Conservation (phyloP, 2,113 vertebrate species). For the Miniopterus natalensis region DNA sequence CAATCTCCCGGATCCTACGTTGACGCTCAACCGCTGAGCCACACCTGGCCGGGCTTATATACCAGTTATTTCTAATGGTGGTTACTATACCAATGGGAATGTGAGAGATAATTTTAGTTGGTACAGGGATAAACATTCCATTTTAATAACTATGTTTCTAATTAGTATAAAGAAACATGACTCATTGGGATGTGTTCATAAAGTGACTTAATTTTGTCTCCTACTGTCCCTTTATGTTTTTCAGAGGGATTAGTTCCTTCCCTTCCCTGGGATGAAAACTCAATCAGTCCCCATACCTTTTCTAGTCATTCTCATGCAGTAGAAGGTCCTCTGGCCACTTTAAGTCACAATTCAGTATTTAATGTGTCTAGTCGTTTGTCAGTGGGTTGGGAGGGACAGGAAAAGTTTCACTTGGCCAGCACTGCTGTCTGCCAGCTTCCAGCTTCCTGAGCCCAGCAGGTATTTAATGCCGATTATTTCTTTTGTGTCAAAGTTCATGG, state of each 20-base stretch:
- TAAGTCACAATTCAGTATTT: not conserved
- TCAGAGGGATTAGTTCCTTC: not conserved
- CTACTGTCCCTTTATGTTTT: not conserved
- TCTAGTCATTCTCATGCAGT: not conserved
- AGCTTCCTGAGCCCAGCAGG: not conserved
- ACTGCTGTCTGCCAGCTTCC: not conserved
- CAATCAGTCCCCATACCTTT: not conserved
- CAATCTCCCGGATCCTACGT: no score
- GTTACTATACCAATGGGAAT: not conserved
- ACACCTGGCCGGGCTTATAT: no score
- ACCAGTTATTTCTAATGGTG: not conserved
- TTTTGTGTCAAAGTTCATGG: not conserved
- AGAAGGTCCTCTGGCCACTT: slow-evolving; percentile 37
- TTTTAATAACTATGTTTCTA: slow-evolving; percentile 60
- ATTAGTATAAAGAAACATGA: slow-evolving; percentile 37
- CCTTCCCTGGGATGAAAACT: not conserved
- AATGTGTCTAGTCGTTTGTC: not conserved
- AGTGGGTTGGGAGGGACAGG: not conserved
- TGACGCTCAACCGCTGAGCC: no score
- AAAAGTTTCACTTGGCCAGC: not conserved
- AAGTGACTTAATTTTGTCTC: slow-evolving; percentile 25
- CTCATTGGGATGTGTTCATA: slow-evolving; percentile 33
- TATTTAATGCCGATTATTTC: not conserved
- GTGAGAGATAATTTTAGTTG: slow-evolving; percentile 18
- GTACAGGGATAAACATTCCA: slow-evolving; percentile 42